Evolutionary conservation across 2,797 vertebrate species (phyloP).

Genomic region (Cheracebus regulus): DNA sequence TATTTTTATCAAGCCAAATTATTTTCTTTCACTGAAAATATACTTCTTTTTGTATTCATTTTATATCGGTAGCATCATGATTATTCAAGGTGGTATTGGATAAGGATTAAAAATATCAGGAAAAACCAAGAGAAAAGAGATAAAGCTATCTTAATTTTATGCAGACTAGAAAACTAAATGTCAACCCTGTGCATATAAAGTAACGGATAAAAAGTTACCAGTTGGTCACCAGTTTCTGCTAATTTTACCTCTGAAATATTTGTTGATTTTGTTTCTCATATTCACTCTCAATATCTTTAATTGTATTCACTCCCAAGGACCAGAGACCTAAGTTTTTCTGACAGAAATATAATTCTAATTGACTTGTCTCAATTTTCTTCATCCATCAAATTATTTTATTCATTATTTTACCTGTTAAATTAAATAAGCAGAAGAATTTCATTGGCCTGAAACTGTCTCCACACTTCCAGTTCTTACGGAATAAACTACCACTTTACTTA

Average conservation of each 20-base stretch:
- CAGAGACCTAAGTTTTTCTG: neutral
- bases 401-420: neutral
- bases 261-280: neutral
- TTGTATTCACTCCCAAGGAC: neutral
- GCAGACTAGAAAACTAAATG: neutral
- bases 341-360: neutral
- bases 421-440: neutral
- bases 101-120: neutral
- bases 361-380: neutral
- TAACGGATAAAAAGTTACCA: neutral
- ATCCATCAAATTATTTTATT: neutral
- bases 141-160: neutral
- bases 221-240: neutral
- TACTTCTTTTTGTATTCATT: neutral
- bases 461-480: neutral
- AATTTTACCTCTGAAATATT: neutral
- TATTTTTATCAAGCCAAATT: neutral
- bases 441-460: neutral
- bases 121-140: neutral
- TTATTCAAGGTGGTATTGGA: neutral
- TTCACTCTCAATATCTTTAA: neutral
- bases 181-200: neutral
- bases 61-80: neutral
- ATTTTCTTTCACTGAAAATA: neutral
- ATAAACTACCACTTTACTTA: neutral